Evolutionary conservation across 2,113 vertebrate genomes (phyloP), one percentile per base, ranked within the genome.

Genomic region (Oxyura jamaicensis): DNA sequence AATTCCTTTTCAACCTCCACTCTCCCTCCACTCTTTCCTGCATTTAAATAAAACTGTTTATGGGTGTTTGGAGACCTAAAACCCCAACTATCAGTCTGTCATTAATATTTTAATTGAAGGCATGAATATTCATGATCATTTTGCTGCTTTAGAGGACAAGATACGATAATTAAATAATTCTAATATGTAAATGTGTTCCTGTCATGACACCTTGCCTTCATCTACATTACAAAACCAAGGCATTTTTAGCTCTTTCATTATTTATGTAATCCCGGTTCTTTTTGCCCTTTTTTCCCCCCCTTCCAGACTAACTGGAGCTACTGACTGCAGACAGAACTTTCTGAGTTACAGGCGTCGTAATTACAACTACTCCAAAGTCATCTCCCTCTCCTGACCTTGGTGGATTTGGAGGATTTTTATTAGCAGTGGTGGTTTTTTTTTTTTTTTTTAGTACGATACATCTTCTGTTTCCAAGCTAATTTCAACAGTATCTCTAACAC

Each of bases 101-200:
- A 97, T 98, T 97, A 98, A 98, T 98, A 98, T 98, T 98, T 98
- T 97, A 98, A 98, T 97, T 95, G 68, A 91, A 72, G 1, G 2
- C 58, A 97, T 97, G 97, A 98, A 98, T 98, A 98, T 98, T 97
- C 97, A 98, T 93, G 86, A 44, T 2, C 15, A 23, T 78, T 91
- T 94, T 67, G 87, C 86, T 96, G 94, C 94, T 97, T 97, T 89
- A 86, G 96, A 97, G 96, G 92, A 94, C 95, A 96, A 83, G 94
- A 94, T 79, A 68, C 1, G 11, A 83, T 92, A 97, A 96, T 93
- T 94, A 97, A 97, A 98, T 97, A 97, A 98, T 97, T 98, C 96
- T 65, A 82, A 72, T 91, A 98, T 97, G 98, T 20, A 98, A 97
- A 98, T 98, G 96, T 82, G 93, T 25, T 93, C 84, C 95, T 96